These are phyloP conservation scores for Amblyteles armatorius DNA, from an alignment of 2,888 invertebrate genomes.

Conservation along the genomic window DNA sequence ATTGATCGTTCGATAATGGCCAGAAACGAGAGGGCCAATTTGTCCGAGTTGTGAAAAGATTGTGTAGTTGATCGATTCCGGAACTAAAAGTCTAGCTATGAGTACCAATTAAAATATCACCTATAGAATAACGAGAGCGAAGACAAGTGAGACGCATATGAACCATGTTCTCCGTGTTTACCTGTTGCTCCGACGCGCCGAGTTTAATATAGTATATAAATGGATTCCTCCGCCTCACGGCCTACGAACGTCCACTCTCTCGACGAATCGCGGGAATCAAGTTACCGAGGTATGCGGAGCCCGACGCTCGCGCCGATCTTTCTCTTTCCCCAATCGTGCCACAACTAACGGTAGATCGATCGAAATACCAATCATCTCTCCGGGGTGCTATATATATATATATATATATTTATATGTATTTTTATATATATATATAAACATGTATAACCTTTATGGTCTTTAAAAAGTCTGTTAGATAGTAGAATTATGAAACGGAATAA, in stretches of 20 bases:
- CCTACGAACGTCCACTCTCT: conserved; percentile 40
- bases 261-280: conserved; percentile 53
- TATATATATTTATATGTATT: not conserved
- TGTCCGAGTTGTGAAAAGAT: conserved; percentile 21
- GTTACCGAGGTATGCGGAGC: conserved; percentile 49
- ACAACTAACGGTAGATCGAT: conserved; percentile 66
- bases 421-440: not conserved
- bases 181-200: conserved; percentile 41
- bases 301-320: conserved; percentile 25
- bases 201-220: conserved; percentile 7
- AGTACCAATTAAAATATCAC: not conserved
- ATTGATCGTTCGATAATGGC: conserved; percentile 42
- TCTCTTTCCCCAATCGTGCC: conserved; percentile 49
- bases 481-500: not conserved
- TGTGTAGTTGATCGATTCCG: not conserved
- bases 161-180: conserved; percentile 27
- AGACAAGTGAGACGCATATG: conserved; percentile 23
- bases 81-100: conserved; percentile 20
- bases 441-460: too few relatives aligned
- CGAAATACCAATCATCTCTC: conserved; percentile 67
- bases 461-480: too few relatives aligned
- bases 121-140: conserved; percentile 36
- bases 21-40: conserved; percentile 41
- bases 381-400: conserved; percentile 40
- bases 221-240: conserved; percentile 26